Evolutionary conservation across 2,888 invertebrate genomes (phyloP).

Genomic region (Plebejus argus): DNA sequence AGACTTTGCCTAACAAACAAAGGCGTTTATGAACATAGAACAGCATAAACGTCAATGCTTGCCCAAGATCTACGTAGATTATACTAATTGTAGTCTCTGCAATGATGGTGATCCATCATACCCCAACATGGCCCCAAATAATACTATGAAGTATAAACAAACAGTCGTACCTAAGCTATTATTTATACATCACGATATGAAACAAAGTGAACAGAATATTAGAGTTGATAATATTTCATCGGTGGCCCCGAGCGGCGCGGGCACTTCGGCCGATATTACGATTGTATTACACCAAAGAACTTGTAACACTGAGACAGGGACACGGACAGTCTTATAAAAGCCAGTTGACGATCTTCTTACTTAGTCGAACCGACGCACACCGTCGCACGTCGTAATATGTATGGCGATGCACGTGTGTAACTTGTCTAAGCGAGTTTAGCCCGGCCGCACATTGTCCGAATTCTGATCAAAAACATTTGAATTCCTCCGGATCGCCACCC

Average conservation of each 20-base stretch:
- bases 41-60: not conserved
- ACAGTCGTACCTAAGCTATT: not conserved
- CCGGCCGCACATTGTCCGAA: too few species aligned
- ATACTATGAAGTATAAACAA: not conserved
- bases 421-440: too few species aligned
- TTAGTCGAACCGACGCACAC: too few species aligned
- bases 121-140: not conserved
- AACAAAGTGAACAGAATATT: slow-evolving; percentile 9
- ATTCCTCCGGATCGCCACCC: too few species aligned
- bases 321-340: not conserved
- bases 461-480: too few species aligned
- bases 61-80: not conserved
- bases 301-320: not conserved
- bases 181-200: slow-evolving; percentile 15
- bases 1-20: too few species aligned
- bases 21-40: too few species aligned
- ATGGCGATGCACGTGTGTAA: too few species aligned
- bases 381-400: too few species aligned
- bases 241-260: not conserved
- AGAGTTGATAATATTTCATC: slow-evolving; percentile 13
- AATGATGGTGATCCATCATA: not conserved
- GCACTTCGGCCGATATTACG: slow-evolving; percentile 4
- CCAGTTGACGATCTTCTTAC: too few species aligned
- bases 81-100: not conserved
- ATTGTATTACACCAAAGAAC: not conserved